Conservation (phyloP, 2,797 vertebrate genomes). For the Brachymystax lenok region DNA sequence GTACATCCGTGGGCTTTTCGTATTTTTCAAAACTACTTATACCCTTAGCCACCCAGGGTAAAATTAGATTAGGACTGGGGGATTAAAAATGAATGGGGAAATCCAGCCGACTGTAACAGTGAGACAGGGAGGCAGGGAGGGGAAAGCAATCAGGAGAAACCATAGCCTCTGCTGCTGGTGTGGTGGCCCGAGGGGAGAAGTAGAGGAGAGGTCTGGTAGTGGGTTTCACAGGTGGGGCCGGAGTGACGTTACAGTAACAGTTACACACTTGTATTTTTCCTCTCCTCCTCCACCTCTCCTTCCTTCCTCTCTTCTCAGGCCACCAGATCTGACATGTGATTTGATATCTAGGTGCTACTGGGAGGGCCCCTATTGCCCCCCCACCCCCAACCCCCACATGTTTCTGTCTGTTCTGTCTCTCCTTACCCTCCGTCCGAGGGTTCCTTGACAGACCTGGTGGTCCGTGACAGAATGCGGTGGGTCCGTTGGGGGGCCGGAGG, state of each 20-base stretch:
- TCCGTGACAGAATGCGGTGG: not conserved
- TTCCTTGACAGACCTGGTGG: conserved; percentile 6
- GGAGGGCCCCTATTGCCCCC: not conserved
- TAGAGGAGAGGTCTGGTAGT: conserved; percentile 27
- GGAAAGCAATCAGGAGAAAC: conserved; percentile 69
- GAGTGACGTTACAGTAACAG: conserved; percentile 33
- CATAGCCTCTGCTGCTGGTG: conserved; percentile 44
- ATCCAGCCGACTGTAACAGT: conserved; percentile 63
- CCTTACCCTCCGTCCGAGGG: not conserved
- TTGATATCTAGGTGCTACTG: not conserved
- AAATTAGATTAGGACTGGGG: conserved; percentile 52
- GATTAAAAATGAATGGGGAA: conserved; percentile 69
- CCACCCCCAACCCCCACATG: too few species aligned
- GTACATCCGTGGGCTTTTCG: conserved; percentile 38
- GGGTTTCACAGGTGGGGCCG: conserved; percentile 44
- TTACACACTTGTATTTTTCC: not conserved
- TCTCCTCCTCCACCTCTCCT: not conserved
- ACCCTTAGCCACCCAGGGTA: conserved; percentile 41
- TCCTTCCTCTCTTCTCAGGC: not conserved
- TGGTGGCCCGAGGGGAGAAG: conserved; percentile 28
- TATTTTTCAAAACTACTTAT: conserved; percentile 61
- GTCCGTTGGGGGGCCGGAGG: not conserved
- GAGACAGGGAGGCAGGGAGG: conserved; percentile 50
- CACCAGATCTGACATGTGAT: not conserved
- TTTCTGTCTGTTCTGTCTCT: not conserved